Evolutionary conservation across 2,888 invertebrate species (phyloP), one percentile per base, ranked within the genome.

Genomic region (Pinctada fucata): DNA sequence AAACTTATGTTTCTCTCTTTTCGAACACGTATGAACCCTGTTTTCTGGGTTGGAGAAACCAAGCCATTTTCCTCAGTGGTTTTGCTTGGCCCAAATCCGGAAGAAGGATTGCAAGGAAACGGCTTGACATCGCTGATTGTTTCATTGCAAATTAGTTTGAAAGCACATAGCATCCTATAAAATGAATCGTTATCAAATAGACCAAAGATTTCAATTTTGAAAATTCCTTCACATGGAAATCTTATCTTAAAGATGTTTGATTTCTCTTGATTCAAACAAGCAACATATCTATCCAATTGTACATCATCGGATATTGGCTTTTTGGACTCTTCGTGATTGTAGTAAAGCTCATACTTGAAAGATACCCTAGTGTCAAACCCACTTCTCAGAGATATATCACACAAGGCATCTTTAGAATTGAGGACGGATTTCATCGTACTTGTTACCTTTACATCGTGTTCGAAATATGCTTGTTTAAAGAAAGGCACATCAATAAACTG

Each of bases 51-150:
- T 48, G 75, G 79, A 0, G 82, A 78, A 0, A 75, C 80, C 3
- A 85, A 6, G 3, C 86, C 86, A 3, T 81, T 79, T 10, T 75
- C 16, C 48, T 76, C 82, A 0, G 84, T 83, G n/a, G 79, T 79
- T n/a, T 52, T 49, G n/a, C 67, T 84, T 2, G 86, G 86, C 6
- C 86, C 86, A 51, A 80, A 86, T 0, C 86, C 86, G 47, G 83
- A 69, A 45, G 75, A 84, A 2, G 84, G 83, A 50, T 82, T 74
- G 69, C 83, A 83, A 8, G 84, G 81, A 13, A 81, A 80, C 69
- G 79, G 78, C 13, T 47, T 52, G 1, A 78, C 68, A 70, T 78
- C 48, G 16, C 64, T 67, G 3, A 73, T 69, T 0, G 78, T 84
- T 16, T 82, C 79, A 16, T 82, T 66, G 68, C 81, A 83, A n/a